A percentile compares a stretch with the other conserved stretches of the same genome.
Conservation (phyloP, 2,113 vertebrate genomes). For the Laterallus jamaicensis region DNA sequence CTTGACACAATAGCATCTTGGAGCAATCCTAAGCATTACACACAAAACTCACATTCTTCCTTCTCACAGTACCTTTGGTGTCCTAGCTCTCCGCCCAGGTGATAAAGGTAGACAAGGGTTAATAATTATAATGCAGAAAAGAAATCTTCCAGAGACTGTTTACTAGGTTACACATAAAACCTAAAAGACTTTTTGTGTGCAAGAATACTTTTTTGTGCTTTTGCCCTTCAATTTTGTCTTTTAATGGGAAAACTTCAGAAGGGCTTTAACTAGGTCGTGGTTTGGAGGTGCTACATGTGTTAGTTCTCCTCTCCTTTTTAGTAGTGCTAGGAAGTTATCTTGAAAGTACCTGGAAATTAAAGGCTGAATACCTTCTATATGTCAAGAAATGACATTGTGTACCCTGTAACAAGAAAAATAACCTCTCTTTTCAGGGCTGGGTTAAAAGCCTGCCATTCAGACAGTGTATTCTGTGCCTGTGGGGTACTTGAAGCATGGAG, state of each 20-base stretch:
- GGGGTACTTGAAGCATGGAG: background rate
- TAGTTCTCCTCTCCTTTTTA: background rate
- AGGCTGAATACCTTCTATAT: background rate
- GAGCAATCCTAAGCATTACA: background rate
- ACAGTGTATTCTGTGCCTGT: background rate
- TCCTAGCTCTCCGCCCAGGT: background rate
- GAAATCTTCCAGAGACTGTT: background rate
- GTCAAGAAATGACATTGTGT: background rate
- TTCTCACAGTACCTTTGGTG: accelerated
- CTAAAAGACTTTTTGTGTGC: background rate
- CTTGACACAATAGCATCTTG: background rate
- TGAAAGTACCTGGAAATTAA: background rate
- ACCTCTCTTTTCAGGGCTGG: background rate
- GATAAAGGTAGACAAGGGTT: background rate
- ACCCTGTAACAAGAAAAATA: too few relatives aligned
- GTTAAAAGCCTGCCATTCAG: background rate
- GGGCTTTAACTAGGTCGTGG: background rate
- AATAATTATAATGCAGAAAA: background rate
- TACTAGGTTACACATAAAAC: background rate
- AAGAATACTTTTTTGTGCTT: constrained; percentile 37
- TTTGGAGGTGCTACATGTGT: background rate
- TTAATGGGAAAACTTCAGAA: background rate
- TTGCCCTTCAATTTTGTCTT: background rate
- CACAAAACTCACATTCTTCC: background rate
- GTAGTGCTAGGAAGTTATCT: background rate